Percentiles rank a stretch among this genome's conserved stretches.
These are phyloP conservation scores for Formicarius rufipectus DNA, from an alignment of 2,113 vertebrate genomes.

Conservation along the genomic window DNA sequence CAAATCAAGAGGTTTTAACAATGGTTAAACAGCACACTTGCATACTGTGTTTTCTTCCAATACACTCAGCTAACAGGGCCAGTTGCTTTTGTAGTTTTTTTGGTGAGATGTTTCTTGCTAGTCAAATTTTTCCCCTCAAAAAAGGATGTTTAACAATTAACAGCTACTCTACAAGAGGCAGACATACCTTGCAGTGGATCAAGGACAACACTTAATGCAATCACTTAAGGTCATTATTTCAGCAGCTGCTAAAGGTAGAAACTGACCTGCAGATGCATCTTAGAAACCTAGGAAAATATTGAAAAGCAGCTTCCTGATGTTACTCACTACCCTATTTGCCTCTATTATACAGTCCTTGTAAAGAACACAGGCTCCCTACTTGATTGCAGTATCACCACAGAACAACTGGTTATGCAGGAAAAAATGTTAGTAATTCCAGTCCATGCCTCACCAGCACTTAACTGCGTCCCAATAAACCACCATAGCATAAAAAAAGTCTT, in stretches of 20 bases:
- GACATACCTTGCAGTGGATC: not conserved
- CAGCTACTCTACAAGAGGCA: not conserved
- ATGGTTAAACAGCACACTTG: not conserved
- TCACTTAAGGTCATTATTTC: slow-evolving; percentile 19
- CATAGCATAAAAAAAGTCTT: not conserved
- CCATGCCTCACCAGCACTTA: not conserved
- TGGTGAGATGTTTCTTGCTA: not conserved
- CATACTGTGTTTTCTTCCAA: not conserved
- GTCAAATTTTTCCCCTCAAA: not conserved
- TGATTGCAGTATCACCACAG: not conserved
- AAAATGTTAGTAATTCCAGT: not conserved
- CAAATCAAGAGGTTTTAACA: not conserved
- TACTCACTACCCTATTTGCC: not conserved
- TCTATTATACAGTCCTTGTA: not conserved
- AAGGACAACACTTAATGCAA: not conserved
- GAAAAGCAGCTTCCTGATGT: not conserved
- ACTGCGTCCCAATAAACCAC: not conserved
- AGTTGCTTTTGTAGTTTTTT: not conserved
- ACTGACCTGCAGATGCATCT: not conserved
- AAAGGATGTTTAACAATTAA: not conserved
- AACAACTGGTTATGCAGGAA: slow-evolving; percentile 22
- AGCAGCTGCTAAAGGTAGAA: slow-evolving; percentile 8
- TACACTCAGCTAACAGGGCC: not conserved
- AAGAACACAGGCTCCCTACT: not conserved
- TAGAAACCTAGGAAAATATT: not conserved